Evolutionary conservation across 1,140 invertebrate genomes (phyloP).

Genomic region (Drosophila biarmipes): DNA sequence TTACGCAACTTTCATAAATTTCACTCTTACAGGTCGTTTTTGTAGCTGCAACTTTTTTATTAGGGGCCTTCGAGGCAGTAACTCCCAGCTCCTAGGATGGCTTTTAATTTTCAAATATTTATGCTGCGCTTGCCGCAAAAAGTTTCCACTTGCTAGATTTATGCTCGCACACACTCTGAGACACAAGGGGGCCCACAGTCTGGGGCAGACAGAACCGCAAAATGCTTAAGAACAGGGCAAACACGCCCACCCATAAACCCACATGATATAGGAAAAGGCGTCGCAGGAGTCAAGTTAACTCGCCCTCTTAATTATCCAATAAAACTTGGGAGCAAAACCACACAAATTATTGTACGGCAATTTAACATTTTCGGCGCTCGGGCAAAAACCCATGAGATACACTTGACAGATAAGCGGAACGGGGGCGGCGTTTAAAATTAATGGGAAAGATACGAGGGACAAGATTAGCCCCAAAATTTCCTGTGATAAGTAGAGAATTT

Average conservation of each 20-base stretch:
- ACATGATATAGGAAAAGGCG: neutral
- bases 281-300: slow-evolving; percentile 15
- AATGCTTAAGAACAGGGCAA: slow-evolving; percentile 45
- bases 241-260: slow-evolving; percentile 26
- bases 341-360: slow-evolving; percentile 53
- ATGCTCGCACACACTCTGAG: slow-evolving; percentile 31
- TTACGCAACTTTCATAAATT: slow-evolving; percentile 44
- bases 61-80: slow-evolving; percentile 9
- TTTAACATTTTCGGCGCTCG: slow-evolving; percentile 37
- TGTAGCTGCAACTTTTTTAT: slow-evolving; percentile 35
- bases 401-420: slow-evolving; percentile 3
- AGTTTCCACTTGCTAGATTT: slow-evolving; percentile 62
- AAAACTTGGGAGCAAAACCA: slow-evolving; percentile 59
- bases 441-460: slow-evolving; percentile 14
- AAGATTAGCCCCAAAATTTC: neutral
- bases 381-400: slow-evolving; percentile 25
- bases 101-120: slow-evolving; percentile 77
- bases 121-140: slow-evolving; percentile 61
- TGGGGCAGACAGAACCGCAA: slow-evolving; percentile 27
- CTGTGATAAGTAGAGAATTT: neutral
- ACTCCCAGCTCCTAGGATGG: slow-evolving; percentile 27
- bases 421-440: neutral
- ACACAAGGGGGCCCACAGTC: slow-evolving; percentile 1
- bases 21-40: slow-evolving; percentile 18
- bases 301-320: slow-evolving; percentile 65